Evolutionary conservation across 2,888 invertebrate species (phyloP).

Genomic region (Drosophila affinis): DNA sequence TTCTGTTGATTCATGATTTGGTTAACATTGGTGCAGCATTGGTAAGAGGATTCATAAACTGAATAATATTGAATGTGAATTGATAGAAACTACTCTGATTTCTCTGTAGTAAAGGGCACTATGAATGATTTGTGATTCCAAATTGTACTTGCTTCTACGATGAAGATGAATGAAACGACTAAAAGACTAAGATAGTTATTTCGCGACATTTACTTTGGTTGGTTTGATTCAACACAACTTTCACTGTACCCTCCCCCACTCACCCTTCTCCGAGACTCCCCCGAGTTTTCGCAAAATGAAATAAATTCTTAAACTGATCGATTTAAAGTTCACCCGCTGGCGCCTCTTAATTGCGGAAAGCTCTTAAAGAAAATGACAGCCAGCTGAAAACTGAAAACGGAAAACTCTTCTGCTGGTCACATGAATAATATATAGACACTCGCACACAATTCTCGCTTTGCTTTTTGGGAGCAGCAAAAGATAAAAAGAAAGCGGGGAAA

Average conservation of each 20-base stretch:
- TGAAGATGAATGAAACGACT: too few species aligned
- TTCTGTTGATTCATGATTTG: too few species aligned
- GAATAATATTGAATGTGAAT: too few species aligned
- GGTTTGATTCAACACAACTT: background rate
- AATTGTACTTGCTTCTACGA: too few species aligned
- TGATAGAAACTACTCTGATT: too few species aligned
- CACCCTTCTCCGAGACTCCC: background rate
- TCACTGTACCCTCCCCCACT: too few species aligned
- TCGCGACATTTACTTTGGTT: background rate
- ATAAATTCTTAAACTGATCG: conserved; percentile 11
- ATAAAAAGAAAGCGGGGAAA: conserved; percentile 14
- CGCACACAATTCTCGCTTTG: conserved; percentile 17
- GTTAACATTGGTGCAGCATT: too few species aligned
- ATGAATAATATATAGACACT: conserved; percentile 41
- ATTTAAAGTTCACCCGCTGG: conserved; percentile 25
- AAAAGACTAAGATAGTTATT: too few species aligned
- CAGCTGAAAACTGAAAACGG: conserved; percentile 16
- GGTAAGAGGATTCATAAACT: too few species aligned
- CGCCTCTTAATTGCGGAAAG: conserved; percentile 36
- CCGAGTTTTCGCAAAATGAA: conserved; percentile 6
- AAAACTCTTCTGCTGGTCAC: conserved; percentile 31
- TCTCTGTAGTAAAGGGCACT: too few species aligned
- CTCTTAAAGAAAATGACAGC: conserved; percentile 26
- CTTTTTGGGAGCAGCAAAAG: conserved; percentile 15
- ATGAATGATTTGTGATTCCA: too few species aligned